A percentile compares a stretch with the other conserved stretches of the same genome.
These are phyloP conservation scores for Bombus turneri DNA, from an alignment of 1,140 invertebrate genomes.

Conservation along the genomic window DNA sequence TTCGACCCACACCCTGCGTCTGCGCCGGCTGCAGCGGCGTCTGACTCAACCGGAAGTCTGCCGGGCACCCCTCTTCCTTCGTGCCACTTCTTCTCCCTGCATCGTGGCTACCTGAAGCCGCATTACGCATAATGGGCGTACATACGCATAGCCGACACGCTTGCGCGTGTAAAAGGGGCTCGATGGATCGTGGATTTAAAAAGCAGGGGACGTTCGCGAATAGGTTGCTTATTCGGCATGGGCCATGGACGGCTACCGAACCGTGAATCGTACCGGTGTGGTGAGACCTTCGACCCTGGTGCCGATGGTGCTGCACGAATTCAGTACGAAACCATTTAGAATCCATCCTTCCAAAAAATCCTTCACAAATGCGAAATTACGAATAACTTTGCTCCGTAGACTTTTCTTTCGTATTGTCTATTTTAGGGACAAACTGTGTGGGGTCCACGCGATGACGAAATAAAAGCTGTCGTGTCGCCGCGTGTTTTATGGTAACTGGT, in stretches of 20 bases:
- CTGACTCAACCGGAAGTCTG: constrained; percentile 68
- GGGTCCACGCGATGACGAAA: constrained; percentile 22
- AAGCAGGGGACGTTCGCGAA: background rate
- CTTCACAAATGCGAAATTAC: background rate
- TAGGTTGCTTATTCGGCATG: constrained; percentile 40
- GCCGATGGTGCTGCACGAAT: background rate
- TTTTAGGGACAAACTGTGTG: background rate
- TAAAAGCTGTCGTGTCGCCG: background rate
- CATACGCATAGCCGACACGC: constrained; percentile 47
- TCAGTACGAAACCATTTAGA: background rate
- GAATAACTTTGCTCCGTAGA: too few relatives aligned
- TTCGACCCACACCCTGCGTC: constrained; percentile 63
- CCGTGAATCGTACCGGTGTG: constrained; percentile 40
- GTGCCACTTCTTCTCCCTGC: constrained; percentile 61
- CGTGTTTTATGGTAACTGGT: constrained; percentile 44
- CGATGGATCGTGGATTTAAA: constrained; percentile 11
- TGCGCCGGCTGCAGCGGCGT: constrained; percentile 44
- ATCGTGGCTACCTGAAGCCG: constrained; percentile 60
- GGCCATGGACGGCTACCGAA: constrained; percentile 19
- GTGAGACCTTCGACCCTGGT: background rate
- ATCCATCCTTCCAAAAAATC: background rate
- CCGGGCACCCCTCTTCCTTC: constrained; percentile 69
- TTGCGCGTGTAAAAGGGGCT: constrained; percentile 43
- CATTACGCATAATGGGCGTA: constrained; percentile 69
- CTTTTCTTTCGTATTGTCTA: background rate